Evolutionary conservation across 1,140 invertebrate species (phyloP), one percentile per base, ranked within the genome.

Genomic region (Cephus cinctus): DNA sequence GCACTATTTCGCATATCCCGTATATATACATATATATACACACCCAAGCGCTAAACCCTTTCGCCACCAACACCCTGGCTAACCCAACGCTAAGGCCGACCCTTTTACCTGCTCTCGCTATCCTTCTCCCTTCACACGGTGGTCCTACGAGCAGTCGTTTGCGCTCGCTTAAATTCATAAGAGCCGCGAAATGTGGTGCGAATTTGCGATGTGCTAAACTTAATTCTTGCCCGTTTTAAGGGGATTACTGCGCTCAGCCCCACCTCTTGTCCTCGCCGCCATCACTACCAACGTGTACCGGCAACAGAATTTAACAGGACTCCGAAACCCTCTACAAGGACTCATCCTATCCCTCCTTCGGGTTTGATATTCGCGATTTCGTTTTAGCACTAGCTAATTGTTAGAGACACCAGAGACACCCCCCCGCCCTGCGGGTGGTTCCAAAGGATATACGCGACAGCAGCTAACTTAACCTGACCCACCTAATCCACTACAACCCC

Each of bases 171-270:
- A 61, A 63, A 63, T 65, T 65, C 61, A 65, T 63, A 65, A 65
- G 54, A 57, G 61, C 58, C 58, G 52, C 56, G 54, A 59, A 65
- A 65, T 63, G 62, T 55, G 61, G 56, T 56, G 65, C 52, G 58
- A 65, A 69, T 67, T 65, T 67, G 62, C 55, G 62, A 68, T 55
- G 59, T 58, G 52, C 52, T 56, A 50, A 67, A 65, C 57, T 65
- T 67, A 67, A 67, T 69, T 67, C 63, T 56, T 52, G 59, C 50
- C 56, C 56, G 65, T 57, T 69, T 65, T 61, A 56, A 65, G 56
- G 52, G 63, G 65, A 66, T 68, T 69, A 65, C n/a, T 50, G 58
- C 50, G 34, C 23, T 45, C 25, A 6, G 25, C 25, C 25, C 25
- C 25, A 8, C 25, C 6, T 6, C 6, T n/a, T 27, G 6, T 27